Evolutionary conservation across 2,888 invertebrate species (phyloP).

Genomic region (Lasioglossum oenotherae): DNA sequence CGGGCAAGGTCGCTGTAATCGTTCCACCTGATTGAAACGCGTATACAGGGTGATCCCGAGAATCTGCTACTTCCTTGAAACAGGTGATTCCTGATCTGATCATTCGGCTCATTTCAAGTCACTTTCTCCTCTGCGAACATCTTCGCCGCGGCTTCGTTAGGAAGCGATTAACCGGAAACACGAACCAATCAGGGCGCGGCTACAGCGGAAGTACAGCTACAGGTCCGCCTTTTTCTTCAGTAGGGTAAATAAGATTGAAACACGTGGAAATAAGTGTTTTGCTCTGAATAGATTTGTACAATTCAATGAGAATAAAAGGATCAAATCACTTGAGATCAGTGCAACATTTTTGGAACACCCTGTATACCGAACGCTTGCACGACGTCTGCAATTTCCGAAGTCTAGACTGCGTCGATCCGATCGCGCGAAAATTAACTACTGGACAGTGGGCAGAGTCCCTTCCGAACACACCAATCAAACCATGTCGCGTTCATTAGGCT

Average conservation of each 20-base stretch:
- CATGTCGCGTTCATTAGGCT: background rate
- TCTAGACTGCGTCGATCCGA: background rate
- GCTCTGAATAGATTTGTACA: too few relatives aligned
- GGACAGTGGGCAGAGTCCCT: background rate
- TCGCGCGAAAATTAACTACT: background rate
- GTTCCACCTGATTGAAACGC: background rate
- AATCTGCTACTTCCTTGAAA: background rate
- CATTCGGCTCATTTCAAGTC: too few relatives aligned
- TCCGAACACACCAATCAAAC: background rate
- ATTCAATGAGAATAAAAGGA: background rate
- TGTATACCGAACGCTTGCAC: background rate
- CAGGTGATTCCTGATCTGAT: background rate
- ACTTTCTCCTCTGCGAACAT: too few relatives aligned
- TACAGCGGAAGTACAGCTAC: too few relatives aligned
- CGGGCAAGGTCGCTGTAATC: constrained; percentile 8
- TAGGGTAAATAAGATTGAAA: too few relatives aligned
- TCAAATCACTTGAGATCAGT: background rate
- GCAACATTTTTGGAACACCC: background rate
- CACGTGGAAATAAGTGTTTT: too few relatives aligned
- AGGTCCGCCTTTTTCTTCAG: background rate
- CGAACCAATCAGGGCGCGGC: too few relatives aligned
- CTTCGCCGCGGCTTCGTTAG: too few relatives aligned
- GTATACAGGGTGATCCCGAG: background rate
- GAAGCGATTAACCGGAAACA: too few relatives aligned
- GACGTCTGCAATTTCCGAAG: background rate